Conservation (phyloP, 2,797 vertebrate genomes). For the Eulemur rubriventer region DNA sequence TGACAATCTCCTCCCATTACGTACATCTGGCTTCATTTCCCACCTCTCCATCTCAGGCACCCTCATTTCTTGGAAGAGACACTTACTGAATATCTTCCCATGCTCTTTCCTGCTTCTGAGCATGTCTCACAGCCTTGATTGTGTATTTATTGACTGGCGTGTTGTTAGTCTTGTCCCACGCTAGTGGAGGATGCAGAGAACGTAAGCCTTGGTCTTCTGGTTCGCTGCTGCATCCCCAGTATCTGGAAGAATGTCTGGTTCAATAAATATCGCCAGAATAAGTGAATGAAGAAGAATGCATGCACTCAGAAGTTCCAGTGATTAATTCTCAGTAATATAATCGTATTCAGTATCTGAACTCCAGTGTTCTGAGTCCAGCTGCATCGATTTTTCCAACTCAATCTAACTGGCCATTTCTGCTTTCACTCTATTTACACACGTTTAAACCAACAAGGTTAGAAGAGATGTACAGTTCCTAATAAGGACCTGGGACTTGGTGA, state of each 20-base stretch:
- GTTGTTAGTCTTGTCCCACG: neutral
- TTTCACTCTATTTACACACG: slow-evolving; percentile 8
- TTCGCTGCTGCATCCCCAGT: neutral
- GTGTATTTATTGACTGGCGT: neutral
- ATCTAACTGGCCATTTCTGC: slow-evolving; percentile 21
- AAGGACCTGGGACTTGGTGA: slow-evolving; percentile 60
- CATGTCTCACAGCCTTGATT: neutral
- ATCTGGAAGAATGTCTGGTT: neutral
- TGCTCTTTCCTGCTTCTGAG: neutral
- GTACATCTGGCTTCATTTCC: neutral
- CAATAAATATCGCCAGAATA: neutral
- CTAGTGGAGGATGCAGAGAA: neutral
- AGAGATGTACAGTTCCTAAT: slow-evolving; percentile 40
- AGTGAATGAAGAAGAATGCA: slow-evolving; percentile 34
- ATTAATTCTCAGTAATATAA: neutral
- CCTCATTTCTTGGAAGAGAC: neutral
- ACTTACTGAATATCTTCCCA: neutral
- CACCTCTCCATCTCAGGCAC: neutral
- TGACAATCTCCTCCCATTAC: neutral
- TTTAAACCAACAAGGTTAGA: slow-evolving; percentile 9
- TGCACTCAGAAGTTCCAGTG: neutral
- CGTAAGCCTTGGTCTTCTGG: neutral
- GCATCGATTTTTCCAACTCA: neutral
- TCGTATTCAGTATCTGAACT: neutral
- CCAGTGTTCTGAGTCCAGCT: neutral